Base-by-base conservation (phyloP, 2,888 invertebrate species). In the Phasia obesa region DNA sequence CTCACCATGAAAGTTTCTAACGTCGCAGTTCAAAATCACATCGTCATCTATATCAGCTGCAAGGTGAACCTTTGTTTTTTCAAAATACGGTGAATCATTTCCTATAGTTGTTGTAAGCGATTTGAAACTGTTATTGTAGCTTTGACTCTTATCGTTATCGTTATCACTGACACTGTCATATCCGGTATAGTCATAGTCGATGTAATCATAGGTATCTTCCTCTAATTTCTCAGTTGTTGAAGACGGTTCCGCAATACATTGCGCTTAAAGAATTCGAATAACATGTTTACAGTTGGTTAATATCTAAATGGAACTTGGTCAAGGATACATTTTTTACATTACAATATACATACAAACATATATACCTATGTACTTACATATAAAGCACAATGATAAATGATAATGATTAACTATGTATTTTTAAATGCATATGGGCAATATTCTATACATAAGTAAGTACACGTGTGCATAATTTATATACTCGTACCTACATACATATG, bases 1-100 rank as follows among this genome's bases (percentile, higher is more conserved):
- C 88, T 76, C 77, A 91, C 91, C 80, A 76, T 86, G 86, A 59
- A 88, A 87, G 75, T 91, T 90, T 57, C 87, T 86, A 0, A 85
- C 89, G 79, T 90, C 89, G 84, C 91, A 91, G 21, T 88, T 87
- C 7, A 91, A 80, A 4, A 86, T 79, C 13, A 89, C 87, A 86
- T 88, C 85, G 5, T 88, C 87, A 0, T 89, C 90, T 1, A 87
- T 87, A 47, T 85, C 85, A 2, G 88, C 89, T 15, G 87, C 86
- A 27, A 88, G 57, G 2, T 38, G 76, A 0, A 88, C 21, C 1
- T 88, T 86, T 0, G 84, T 7, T 9, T 77, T 70, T 55, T 88
- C 89, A 47, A 91, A 91, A 53, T 88, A 90, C 0, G 90, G 87
- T 4, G 86, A 86, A n/a, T 80, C 81, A 42, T 85, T 76, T 25